Evolutionary conservation across 2,888 invertebrate species (phyloP).

Genomic region (Cremastobaeus sp.): DNA sequence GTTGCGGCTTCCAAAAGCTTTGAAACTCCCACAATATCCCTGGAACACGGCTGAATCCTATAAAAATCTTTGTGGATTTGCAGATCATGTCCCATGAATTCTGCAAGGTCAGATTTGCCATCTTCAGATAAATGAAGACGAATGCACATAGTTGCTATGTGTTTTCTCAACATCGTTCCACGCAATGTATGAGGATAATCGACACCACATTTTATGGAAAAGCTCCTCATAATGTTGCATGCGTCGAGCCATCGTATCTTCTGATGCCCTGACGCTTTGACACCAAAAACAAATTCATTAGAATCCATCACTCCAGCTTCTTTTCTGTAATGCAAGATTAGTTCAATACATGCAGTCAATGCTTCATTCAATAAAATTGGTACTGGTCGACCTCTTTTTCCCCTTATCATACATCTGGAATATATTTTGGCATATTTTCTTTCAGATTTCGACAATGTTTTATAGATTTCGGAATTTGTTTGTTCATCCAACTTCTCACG

Average conservation of each 20-base stretch:
- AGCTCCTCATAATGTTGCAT: constrained; percentile 17
- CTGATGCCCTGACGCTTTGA: neutral
- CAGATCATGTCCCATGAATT: constrained; percentile 1
- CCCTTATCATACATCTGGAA: neutral
- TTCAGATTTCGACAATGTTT: neutral
- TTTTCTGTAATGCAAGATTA: neutral
- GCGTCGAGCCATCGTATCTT: neutral
- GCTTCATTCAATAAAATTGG: neutral
- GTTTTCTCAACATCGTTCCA: constrained; percentile 33
- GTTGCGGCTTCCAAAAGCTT: neutral
- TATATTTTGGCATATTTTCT: constrained; percentile 4
- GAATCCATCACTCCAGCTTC: neutral
- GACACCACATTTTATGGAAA: constrained; percentile 1
- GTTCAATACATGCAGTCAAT: neutral
- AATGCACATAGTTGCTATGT: constrained; percentile 28
- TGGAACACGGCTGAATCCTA: neutral
- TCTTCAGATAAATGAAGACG: constrained; percentile 12
- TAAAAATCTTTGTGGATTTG: neutral
- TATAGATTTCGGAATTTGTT: neutral
- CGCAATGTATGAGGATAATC: constrained; percentile 2
- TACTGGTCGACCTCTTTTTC: neutral
- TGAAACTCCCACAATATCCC: neutral
- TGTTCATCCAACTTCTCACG: neutral
- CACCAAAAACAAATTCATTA: neutral
- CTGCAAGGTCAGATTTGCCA: constrained; percentile 8